Evolutionary conservation across 2,797 vertebrate genomes (phyloP), one percentile per base, ranked within the genome.

Genomic region (Microchirus variegatus): DNA sequence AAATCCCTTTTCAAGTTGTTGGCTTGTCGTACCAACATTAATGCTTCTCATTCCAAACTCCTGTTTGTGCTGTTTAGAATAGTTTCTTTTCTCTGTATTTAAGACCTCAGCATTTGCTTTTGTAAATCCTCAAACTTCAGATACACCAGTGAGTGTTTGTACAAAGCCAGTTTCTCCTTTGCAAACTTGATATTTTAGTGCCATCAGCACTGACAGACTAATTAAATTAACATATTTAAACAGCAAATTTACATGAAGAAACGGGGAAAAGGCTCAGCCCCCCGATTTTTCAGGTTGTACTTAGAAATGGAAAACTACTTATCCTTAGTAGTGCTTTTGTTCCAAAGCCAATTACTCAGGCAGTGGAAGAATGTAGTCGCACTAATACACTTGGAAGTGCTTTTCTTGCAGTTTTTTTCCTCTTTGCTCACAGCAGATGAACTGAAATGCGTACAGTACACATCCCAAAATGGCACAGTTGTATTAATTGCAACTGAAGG

Each of bases 231-330:
- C 3, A 31, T 31, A 31, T 31, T 5, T 5, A 31, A 31, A 31
- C 31, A 31, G 31, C 41, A 42, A 15, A 42, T 13, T 42, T 12
- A 14, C 12, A 42, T 15, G 12, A 14, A 42, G 41, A 10, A 42
- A 13, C 22, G 44, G 53, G 57, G 53, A 73, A 68, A 46, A 26
- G 18, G 70, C 50, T 58, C 66, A 73, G 49, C 58, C 61, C 61
- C 43, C 63, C 53, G 22, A 60, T 75, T 63, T 31, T 31, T 31
- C 31, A 31, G 5, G 31, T 31, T 74, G 72, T 53, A 75, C 65
- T 58, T 62, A 67, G 78, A 67, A 67, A 66, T 76, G 76, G 75
- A 71, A 77, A 82, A 77, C 60, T 65, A 52, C 76, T 75, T 78
- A 84, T 84, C 80, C 60, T 62, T 55, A 65, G 52, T 26, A 66